Base-by-base conservation (phyloP, 2,113 vertebrate species). In the Ailurus styani region DNA sequence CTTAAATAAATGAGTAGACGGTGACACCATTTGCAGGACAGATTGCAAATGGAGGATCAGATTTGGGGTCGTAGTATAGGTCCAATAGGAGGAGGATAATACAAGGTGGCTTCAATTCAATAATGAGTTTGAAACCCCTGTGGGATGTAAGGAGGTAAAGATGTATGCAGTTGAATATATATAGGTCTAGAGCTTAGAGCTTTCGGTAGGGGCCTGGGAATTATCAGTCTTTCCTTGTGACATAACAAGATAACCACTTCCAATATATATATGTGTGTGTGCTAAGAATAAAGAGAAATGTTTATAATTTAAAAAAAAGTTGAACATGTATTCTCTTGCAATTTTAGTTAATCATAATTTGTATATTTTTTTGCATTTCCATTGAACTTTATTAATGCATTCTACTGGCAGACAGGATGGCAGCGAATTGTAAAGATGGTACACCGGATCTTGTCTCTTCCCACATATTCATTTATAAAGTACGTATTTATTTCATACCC, bases 51-150 rank as follows among this genome's bases (percentile, higher is more conserved):
- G 23, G 1, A 95, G 18, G 15, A 17, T 73, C 47, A 27, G 15
- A 50, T 73, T 17, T 12, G 0, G 31, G 2, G 34, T 37, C 6
- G 1, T 13, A 5, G 20, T 23, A 8, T 1, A 83, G 13, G 9
- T 34, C 27, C 11, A 13, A 7, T 23, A 31, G 14, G 31, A 83
- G 31, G 45, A 12, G 31, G 45, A 12, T 42, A 79, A 25, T 42
- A 3, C 0, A 25, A 75, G 8, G 5, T 77, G 2, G 4, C 42
- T 21, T 83, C n/a, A 54, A 3, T 75, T 66, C 14, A 82, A 34
- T 18, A 4, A 45, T 87, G 40, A 87, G n/a, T 77, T 18, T 29
- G 37, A 64, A 84, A 34, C 52, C 4, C 27, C 10, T 81, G 25
- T 93, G 29, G 13, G 9, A 57, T 0, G 34, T 37, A 27, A 27